phyloP scores from a whole-genome alignment of 2,888 invertebrate genomes.

The Troilus luridus region DNA sequence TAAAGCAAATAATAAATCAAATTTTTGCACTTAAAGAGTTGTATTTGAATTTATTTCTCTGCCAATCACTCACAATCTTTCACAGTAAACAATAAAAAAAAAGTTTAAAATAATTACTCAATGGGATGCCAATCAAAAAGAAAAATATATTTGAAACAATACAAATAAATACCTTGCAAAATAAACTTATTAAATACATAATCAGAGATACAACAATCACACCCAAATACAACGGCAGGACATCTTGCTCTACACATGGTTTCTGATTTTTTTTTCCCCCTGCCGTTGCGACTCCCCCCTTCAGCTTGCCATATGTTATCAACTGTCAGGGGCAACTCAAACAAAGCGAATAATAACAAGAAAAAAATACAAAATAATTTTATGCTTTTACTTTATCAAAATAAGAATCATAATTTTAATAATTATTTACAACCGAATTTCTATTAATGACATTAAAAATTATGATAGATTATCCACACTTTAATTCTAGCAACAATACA shows the following conservation, averaged over 20 bases:
- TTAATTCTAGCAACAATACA: no score
- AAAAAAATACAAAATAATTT: background rate
- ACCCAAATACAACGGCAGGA: slow-evolving; percentile 76
- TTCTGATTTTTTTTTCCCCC: slow-evolving; percentile 29
- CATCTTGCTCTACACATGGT: slow-evolving; percentile 56
- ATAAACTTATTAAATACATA: slow-evolving; percentile 56
- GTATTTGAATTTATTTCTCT: background rate
- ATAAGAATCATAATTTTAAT: background rate
- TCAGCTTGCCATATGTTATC: slow-evolving; percentile 18
- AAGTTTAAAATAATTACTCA: background rate
- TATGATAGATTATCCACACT: no score
- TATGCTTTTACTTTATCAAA: background rate
- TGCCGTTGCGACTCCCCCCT: slow-evolving; percentile 33
- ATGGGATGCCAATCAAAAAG: background rate
- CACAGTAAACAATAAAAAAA: background rate
- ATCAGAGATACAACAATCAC: slow-evolving; percentile 73
- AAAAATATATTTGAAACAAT: background rate
- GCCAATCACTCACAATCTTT: background rate
- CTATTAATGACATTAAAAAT: no score
- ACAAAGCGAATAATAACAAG: background rate
- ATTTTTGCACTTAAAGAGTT: background rate
- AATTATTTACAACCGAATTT: no score
- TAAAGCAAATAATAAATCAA: background rate
- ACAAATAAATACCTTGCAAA: slow-evolving; percentile 18
- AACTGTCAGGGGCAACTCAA: background rate